Base-by-base conservation (phyloP, 2,888 invertebrate genomes). In the Caenorhabditis sp. region DNA sequence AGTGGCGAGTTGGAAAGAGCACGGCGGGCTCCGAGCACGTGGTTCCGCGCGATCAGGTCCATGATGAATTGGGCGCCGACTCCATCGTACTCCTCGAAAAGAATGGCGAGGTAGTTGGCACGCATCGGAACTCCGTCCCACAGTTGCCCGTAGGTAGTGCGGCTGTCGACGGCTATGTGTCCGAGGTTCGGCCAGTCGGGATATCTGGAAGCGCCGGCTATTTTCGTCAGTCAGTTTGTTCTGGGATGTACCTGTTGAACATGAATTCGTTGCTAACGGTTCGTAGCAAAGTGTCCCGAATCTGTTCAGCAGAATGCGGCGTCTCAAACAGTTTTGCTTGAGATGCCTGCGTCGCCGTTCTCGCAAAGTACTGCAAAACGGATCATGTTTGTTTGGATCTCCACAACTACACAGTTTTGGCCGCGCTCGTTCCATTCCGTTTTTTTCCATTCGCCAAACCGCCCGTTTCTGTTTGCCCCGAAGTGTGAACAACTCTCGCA, bases 141-240 rank as follows among this genome's bases (percentile, higher is more conserved):
- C n/a, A 88, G 78, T 53, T 86, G 86, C 11, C 86, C 88, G 68
- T 85, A 87, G 1, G 82, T 84, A 6, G 86, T 87, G 11, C 72
- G 76, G 26, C 81, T 83, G 50, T 82, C 85, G 17, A 86, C 86
- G 43, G 85, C 81, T 35, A 88, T 70, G 71, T 86, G 86, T 24
- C 78, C 79, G 41, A 88, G 80, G 52, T 80, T 80, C 37, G 88
- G 88, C 88, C 88, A 88, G 53, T 89, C 87, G n/a, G 82, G 80
- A 56, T 89, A 88, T 52, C 73, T 77, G 39, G 35, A 72, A 50
- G 9, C 2, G 6, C n/a, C n/a, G n/a, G n/a, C n/a, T n/a, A 17
- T 0, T n/a, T 11, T 24, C 1, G 13, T 35, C 17, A 4, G 17
- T n/a, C n/a, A 6, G 41, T 46, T 59, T 15, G 32, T 4, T 35